Evolutionary conservation across 2,888 invertebrate species (phyloP).

Genomic region (Cosmopolites sordidus): DNA sequence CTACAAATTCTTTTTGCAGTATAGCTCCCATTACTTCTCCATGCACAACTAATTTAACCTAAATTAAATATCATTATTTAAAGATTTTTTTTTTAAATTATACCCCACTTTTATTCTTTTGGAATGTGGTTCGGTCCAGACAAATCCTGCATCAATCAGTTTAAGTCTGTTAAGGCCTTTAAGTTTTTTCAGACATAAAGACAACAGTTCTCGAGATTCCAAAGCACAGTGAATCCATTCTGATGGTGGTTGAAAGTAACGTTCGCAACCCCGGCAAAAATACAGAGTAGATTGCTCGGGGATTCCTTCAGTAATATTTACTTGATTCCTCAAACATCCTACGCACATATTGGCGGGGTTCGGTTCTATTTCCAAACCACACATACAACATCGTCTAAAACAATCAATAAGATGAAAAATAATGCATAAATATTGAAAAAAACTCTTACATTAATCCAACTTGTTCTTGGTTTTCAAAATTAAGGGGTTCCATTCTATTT

Average conservation of each 20-base stretch:
- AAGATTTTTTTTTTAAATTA: background rate
- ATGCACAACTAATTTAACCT: slow-evolving; percentile 89
- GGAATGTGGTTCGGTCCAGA: slow-evolving; percentile 99
- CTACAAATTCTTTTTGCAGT: slow-evolving; percentile 90
- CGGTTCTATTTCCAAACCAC: slow-evolving; percentile 86
- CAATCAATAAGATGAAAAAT: too few species aligned
- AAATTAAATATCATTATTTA: slow-evolving; percentile 19
- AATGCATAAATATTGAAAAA: background rate
- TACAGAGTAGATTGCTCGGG: slow-evolving; percentile 88
- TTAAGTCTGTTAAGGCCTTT: slow-evolving; percentile 87
- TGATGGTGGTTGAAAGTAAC: slow-evolving; percentile 88
- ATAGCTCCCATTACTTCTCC: slow-evolving; percentile 90
- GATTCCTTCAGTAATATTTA: slow-evolving; percentile 95
- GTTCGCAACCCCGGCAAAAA: slow-evolving; percentile 90
- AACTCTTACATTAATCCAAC: slow-evolving; percentile 13
- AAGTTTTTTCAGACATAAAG: slow-evolving; percentile 86
- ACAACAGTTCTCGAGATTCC: slow-evolving; percentile 87
- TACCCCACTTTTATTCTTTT: slow-evolving; percentile 81
- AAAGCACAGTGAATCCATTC: slow-evolving; percentile 82
- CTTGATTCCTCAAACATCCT: slow-evolving; percentile 81
- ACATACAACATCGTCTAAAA: slow-evolving; percentile 84
- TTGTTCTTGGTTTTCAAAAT: slow-evolving; percentile 10
- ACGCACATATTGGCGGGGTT: slow-evolving; percentile 98
- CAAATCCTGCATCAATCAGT: slow-evolving; percentile 91
- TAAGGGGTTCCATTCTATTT: slow-evolving; percentile 13